Conservation (phyloP, 2,888 invertebrate genomes). For the Trimorus sp. region DNA sequence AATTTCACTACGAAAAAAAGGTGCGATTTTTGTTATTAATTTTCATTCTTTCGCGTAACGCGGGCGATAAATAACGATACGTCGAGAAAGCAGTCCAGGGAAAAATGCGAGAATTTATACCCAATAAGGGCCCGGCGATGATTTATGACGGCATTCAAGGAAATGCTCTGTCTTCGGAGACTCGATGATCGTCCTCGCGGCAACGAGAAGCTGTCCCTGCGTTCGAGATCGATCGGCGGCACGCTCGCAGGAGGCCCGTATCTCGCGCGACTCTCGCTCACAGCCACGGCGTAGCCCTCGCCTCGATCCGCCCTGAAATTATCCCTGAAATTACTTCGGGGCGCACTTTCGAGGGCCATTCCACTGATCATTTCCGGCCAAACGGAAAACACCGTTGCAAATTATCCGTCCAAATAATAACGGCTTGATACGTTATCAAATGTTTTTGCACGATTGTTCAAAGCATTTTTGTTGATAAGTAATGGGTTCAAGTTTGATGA, state of each 20-base stretch:
- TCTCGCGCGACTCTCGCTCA: slow-evolving; percentile 53
- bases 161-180: slow-evolving; percentile 75
- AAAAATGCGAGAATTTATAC: slow-evolving; percentile 68
- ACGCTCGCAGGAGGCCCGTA: slow-evolving; percentile 65
- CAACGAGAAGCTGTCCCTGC: slow-evolving; percentile 70
- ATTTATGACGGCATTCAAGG: slow-evolving; percentile 77
- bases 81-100: slow-evolving; percentile 28
- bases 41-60: neutral
- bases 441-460: no score
- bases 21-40: neutral
- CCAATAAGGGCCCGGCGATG: slow-evolving; percentile 76
- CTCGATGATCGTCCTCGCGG: slow-evolving; percentile 72
- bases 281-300: slow-evolving; percentile 41
- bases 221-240: slow-evolving; percentile 71
- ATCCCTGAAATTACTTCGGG: slow-evolving; percentile 49
- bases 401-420: no score
- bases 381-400: no score
- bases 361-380: no score
- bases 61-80: slow-evolving; percentile 49
- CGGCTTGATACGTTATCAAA: no score
- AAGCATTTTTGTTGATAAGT: no score
- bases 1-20: neutral
- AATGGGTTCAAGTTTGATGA: no score
- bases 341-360: slow-evolving; percentile 18
- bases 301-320: slow-evolving; percentile 62